These are phyloP conservation scores for Cebidichthys violaceus DNA, from an alignment of 2,113 vertebrate genomes.

Conservation along the genomic window DNA sequence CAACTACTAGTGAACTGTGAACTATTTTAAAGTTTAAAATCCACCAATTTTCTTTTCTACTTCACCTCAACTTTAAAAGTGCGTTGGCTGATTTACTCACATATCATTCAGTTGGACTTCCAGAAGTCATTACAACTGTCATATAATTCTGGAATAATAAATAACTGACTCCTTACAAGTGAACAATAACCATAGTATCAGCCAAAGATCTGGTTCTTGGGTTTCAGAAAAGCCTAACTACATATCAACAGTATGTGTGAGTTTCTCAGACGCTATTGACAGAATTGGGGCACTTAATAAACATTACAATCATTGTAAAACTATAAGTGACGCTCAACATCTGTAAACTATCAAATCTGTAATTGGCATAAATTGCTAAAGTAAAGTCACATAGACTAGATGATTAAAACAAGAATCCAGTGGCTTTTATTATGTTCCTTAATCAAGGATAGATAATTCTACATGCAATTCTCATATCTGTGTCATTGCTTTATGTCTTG, in stretches of 20 bases:
- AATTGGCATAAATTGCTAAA: background rate
- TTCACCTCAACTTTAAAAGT: background rate
- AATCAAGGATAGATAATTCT: background rate
- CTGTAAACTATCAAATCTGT: background rate
- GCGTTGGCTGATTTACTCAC: background rate
- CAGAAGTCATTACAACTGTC: background rate
- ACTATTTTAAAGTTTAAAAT: background rate
- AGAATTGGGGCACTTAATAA: background rate
- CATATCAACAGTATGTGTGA: background rate
- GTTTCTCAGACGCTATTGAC: background rate
- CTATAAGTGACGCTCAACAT: background rate
- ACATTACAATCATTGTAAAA: background rate
- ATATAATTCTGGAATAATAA: background rate
- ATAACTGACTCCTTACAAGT: background rate
- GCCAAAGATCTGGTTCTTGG: background rate
- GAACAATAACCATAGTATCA: background rate
- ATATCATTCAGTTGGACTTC: background rate
- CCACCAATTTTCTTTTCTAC: background rate
- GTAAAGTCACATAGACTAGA: background rate
- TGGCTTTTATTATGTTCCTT: background rate
- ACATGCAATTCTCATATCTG: constrained; percentile 5
- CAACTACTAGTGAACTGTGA: background rate
- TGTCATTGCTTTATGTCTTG: constrained; percentile 13
- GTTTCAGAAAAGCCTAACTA: background rate
- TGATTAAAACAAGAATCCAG: background rate